Conservation (phyloP, 1,140 invertebrate species). For the Diabrotica undecimpunctata region DNA sequence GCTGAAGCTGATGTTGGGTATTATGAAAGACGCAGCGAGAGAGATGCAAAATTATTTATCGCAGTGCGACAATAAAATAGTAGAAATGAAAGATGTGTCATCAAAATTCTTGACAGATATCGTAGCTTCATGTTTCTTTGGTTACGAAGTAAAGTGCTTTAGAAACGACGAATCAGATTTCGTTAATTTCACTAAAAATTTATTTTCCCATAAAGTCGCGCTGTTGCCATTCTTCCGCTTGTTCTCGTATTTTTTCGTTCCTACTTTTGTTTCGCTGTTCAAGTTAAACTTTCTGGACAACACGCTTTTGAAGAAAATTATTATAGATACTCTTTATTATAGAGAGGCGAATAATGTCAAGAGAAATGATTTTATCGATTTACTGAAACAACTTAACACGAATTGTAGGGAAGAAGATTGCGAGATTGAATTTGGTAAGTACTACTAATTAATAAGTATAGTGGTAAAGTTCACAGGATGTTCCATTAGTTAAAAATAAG, state of each 20-base stretch:
- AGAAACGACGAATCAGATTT: conserved; percentile 48
- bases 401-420: conserved; percentile 17
- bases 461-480: too few relatives aligned
- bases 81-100: conserved; percentile 35
- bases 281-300: conserved; percentile 38
- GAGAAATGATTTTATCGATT: conserved; percentile 56
- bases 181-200: conserved; percentile 29
- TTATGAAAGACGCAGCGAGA: conserved; percentile 29
- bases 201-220: conserved; percentile 29
- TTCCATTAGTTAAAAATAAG: too few relatives aligned
- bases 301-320: conserved; percentile 38
- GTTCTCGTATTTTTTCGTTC: conserved; percentile 40
- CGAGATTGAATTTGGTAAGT: conserved; percentile 27
- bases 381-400: conserved; percentile 52
- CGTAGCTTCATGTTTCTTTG: conserved; percentile 38
- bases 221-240: conserved; percentile 26
- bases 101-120: conserved; percentile 34
- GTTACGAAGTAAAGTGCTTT: conserved; percentile 47
- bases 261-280: conserved; percentile 34
- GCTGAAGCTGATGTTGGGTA: conserved; percentile 33
- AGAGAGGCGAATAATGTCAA: conserved; percentile 40
- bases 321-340: conserved; percentile 37
- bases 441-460: neutral
- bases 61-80: conserved; percentile 17
- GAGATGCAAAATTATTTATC: conserved; percentile 29